Evolutionary conservation across 2,113 vertebrate species (phyloP).

Genomic region (Coturnix japonica): DNA sequence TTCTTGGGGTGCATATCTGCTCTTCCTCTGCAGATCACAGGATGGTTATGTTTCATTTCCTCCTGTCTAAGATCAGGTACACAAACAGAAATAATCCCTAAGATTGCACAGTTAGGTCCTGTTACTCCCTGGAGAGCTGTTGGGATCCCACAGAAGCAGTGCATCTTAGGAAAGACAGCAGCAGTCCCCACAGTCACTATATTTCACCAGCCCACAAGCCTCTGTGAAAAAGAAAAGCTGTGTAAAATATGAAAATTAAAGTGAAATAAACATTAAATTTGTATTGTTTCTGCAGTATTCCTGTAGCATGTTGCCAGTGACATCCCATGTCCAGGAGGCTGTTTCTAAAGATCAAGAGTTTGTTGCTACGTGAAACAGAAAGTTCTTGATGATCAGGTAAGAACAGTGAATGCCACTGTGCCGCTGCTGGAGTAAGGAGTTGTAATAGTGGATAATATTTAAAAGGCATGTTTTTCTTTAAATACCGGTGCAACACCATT

Average conservation of each 20-base stretch:
- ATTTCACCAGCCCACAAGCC: background rate
- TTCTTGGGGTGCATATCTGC: background rate
- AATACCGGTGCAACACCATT: background rate
- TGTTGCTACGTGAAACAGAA: background rate
- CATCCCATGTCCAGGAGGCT: background rate
- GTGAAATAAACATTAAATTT: background rate
- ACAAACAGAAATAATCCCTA: background rate
- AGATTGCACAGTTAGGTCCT: background rate
- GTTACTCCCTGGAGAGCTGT: background rate
- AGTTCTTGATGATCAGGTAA: background rate
- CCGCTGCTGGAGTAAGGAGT: background rate
- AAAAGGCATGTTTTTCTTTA: background rate
- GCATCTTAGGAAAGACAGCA: background rate
- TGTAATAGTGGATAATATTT: background rate
- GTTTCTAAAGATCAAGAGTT: background rate
- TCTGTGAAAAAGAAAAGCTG: background rate
- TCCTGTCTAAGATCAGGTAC: background rate
- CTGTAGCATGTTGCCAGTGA: background rate
- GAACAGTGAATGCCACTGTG: background rate
- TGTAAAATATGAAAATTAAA: background rate
- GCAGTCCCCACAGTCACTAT: background rate
- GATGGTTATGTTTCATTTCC: background rate
- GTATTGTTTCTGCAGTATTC: background rate
- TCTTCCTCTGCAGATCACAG: background rate
- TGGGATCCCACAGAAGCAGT: accelerated